Percentiles rank a stretch among this genome's conserved stretches.
These are phyloP conservation scores for Leucophenga varia DNA, from an alignment of 1,140 invertebrate species.

Conservation along the genomic window DNA sequence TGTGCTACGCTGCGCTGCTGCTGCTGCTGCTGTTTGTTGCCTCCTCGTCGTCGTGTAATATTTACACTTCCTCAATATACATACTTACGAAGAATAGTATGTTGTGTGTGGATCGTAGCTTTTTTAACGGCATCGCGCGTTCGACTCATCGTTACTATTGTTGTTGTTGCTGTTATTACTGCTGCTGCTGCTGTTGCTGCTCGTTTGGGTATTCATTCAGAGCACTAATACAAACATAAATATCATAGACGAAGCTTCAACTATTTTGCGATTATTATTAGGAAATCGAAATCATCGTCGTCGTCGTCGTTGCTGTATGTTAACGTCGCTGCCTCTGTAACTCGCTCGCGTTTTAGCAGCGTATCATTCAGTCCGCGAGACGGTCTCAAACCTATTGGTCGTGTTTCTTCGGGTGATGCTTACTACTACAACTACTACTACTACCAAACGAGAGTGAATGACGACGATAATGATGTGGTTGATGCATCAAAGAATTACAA, in stretches of 20 bases:
- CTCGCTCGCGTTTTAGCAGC: conserved; percentile 15
- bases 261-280: conserved; percentile 52
- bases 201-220: conserved; percentile 47
- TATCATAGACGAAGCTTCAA: conserved; percentile 9
- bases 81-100: too few relatives aligned
- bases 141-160: conserved; percentile 10
- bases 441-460: too few relatives aligned
- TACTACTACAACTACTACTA: too few relatives aligned
- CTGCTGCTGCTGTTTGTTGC: conserved; percentile 6
- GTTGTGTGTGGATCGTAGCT: conserved; percentile 20
- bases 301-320: conserved; percentile 12
- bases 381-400: conserved; percentile 55
- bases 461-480: too few relatives aligned
- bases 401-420: conserved; percentile 30
- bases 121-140: not conserved
- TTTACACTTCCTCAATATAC: too few relatives aligned
- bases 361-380: conserved; percentile 50
- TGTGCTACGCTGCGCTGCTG: not conserved
- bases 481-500: too few relatives aligned
- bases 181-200: conserved; percentile 2
- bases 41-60: conserved; percentile 11
- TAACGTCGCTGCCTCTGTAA: conserved; percentile 28
- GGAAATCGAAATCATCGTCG: conserved; percentile 45
- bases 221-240: conserved; percentile 43
- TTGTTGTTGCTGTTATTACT: conserved; percentile 1